Base-by-base conservation (phyloP, 2,888 invertebrate species). In the Arctia plantaginis region DNA sequence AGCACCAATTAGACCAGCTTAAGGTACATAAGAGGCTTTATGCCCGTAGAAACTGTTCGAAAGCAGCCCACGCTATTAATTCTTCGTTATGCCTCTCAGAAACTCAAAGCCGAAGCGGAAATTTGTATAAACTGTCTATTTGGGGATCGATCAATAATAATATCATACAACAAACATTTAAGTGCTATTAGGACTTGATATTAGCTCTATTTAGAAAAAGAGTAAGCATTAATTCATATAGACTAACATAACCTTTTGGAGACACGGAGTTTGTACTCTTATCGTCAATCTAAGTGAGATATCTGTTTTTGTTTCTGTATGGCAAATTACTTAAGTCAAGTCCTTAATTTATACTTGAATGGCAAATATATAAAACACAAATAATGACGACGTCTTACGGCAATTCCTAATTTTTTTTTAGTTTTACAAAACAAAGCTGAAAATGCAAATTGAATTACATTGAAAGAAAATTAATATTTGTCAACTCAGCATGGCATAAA, bases 401-500 rank as follows among this genome's bases (percentile, higher is more conserved):
- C 3, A 55, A 10, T 10, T 55, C 12, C n/a, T 4, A n/a, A 10
- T n/a, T 13, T n/a, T 13, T 13, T 27, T 59, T 62, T 18, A 15
- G 30, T 30, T 62, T 62, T 30, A 30, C 30, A 30, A 69, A 41
- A 59, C 18, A 23, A 30, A 27, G 47, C 47, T 47, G 69, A 74
- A 69, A 23, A 67, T 65, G 51, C 67, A 77, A 74, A 85, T 68
- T 72, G 66, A 80, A 76, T 82, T 76, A 73, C 13, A 55, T 39
- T 3, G 47, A 80, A 71, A 82, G 78, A 77, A 71, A 75, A 81
- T 85, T 68, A 86, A 88, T 88, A 84, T 87, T 90, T 90, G 85
- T 81, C 74, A 73, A 77, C 93, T 55, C 92, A 92, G 92, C 91
- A 76, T 87, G 92, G 86, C 80, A 80, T 85, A 89, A 90, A 91